Conservation (phyloP, 2,113 vertebrate genomes). For the Mobula hypostoma region DNA sequence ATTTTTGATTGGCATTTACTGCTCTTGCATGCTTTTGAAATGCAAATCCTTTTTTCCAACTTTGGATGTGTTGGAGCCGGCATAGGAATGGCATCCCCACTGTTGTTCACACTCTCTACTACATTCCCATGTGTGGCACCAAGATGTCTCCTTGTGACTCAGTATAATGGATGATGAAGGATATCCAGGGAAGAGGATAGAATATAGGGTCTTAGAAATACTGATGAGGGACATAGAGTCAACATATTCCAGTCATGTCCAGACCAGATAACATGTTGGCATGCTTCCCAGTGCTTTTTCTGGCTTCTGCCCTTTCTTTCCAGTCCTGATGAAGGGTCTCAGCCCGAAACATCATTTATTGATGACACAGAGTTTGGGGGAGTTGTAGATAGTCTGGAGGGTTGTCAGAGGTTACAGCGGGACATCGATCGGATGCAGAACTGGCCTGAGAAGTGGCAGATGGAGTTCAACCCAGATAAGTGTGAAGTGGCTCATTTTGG, state of each 20-base stretch:
- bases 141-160: not conserved
- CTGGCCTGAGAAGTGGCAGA: too few species aligned
- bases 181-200: not conserved
- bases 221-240: not conserved
- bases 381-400: too few species aligned
- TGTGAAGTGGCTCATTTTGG: too few species aligned
- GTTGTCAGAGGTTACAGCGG: too few species aligned
- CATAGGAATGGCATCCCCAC: not conserved
- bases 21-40: not conserved
- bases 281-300: too few species aligned
- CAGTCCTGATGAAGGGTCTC: too few species aligned
- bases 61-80: not conserved
- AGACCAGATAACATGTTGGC: not conserved
- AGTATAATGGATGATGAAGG: not conserved
- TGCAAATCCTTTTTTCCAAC: not conserved
- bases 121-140: not conserved
- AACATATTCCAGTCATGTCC: not conserved
- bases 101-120: not conserved
- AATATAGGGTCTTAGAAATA: not conserved
- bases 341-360: too few species aligned
- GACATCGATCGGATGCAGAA: too few species aligned
- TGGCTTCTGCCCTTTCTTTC: too few species aligned
- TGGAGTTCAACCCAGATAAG: too few species aligned
- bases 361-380: too few species aligned
- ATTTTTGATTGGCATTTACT: not conserved